These are phyloP conservation scores for Lasioglossum calceatum DNA, from an alignment of 2,888 invertebrate genomes.

Conservation along the genomic window DNA sequence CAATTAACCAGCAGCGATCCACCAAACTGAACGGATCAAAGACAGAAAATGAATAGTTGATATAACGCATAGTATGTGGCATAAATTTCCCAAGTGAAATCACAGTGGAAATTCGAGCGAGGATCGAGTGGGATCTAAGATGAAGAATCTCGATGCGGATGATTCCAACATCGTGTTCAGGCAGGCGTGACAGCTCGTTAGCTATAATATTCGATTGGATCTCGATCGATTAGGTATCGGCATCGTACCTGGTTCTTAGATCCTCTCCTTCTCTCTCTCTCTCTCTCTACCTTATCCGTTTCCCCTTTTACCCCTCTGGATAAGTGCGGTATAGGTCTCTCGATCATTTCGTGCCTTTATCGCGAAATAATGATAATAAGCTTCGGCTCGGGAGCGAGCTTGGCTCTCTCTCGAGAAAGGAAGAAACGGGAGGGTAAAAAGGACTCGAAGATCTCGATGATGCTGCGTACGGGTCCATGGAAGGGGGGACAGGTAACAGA, in stretches of 20 bases:
- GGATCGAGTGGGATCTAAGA: slow-evolving; percentile 27
- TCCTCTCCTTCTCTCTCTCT: slow-evolving; percentile 27
- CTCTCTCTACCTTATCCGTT: slow-evolving; percentile 7
- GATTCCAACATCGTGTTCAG: slow-evolving; percentile 72
- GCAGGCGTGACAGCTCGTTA: slow-evolving; percentile 80
- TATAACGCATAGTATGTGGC: background rate
- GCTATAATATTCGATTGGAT: slow-evolving; percentile 79
- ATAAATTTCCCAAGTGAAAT: background rate
- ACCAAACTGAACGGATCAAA: background rate
- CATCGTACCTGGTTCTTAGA: slow-evolving; percentile 68
- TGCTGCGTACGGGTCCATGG: background rate
- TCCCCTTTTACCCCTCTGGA: slow-evolving; percentile 39
- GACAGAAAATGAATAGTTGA: slow-evolving; percentile 16
- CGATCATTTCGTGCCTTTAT: slow-evolving; percentile 77
- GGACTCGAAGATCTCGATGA: slow-evolving; percentile 10
- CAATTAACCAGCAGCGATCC: background rate
- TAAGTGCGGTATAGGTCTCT: slow-evolving; percentile 70
- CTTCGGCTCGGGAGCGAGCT: slow-evolving; percentile 54
- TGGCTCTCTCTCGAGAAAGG: slow-evolving; percentile 3
- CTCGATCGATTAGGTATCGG: slow-evolving; percentile 76
- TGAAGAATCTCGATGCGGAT: slow-evolving; percentile 62
- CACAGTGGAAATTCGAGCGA: background rate
- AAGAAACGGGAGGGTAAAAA: slow-evolving; percentile 19
- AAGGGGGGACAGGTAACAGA: slow-evolving; percentile 27
- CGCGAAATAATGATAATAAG: slow-evolving; percentile 79